A percentile compares a stretch with the other conserved stretches of the same genome.
Evolutionary conservation across 1,140 invertebrate species (phyloP).

Genomic region (Hermetia illucens): DNA sequence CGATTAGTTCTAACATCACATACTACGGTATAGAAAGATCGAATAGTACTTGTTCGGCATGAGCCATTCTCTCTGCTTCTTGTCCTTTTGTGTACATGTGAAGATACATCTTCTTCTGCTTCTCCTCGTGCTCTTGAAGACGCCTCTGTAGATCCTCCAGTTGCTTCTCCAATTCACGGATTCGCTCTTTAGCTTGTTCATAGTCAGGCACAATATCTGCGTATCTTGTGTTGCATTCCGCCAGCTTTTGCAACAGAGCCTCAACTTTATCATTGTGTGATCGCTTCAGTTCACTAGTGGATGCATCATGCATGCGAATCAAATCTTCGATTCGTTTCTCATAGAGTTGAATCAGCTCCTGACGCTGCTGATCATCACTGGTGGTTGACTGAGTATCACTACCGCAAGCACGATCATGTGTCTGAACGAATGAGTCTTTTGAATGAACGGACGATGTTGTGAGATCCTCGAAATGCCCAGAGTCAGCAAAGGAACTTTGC

Average conservation of each 20-base stretch:
- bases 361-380: constrained; percentile 41
- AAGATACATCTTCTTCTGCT: constrained; percentile 60
- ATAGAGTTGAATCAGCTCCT: constrained; percentile 50
- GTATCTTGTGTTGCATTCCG: constrained; percentile 61
- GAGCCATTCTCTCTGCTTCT: constrained; percentile 56
- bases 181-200: constrained; percentile 48
- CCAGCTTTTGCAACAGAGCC: constrained; percentile 56
- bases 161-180: constrained; percentile 49
- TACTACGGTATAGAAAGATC: neutral
- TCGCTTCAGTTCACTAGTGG: constrained; percentile 54
- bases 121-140: constrained; percentile 53
- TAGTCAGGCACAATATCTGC: constrained; percentile 52
- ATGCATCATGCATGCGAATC: constrained; percentile 49
- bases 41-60: constrained; percentile 39
- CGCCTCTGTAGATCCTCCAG: constrained; percentile 50
- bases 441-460: constrained; percentile 55
- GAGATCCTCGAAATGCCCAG: constrained; percentile 71
- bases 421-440: constrained; percentile 48
- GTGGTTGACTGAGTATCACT: constrained; percentile 26
- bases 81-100: constrained; percentile 72
- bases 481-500: constrained; percentile 63
- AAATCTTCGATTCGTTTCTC: constrained; percentile 58
- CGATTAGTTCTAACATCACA: neutral
- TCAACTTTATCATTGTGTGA: constrained; percentile 67
- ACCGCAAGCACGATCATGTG: constrained; percentile 38